phyloP scores from a whole-genome alignment of 2,888 invertebrate genomes.

The Phengaris alcon region DNA sequence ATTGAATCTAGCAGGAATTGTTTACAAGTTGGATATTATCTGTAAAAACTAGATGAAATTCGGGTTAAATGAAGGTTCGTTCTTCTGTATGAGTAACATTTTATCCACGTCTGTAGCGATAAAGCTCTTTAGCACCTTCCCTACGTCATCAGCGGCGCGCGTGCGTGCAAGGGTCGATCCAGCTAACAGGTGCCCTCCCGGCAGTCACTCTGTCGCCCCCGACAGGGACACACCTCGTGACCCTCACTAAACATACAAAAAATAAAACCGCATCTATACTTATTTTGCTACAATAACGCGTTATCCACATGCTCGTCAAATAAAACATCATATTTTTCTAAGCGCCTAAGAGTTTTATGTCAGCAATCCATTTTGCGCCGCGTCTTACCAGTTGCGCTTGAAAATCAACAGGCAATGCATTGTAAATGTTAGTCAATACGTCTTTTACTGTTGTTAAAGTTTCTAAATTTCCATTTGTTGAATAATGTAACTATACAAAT shows the following conservation, averaged over 20 bases:
- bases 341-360: conserved; percentile 46
- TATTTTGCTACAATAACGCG: conserved; percentile 55
- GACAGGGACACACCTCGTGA: conserved; percentile 45
- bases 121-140: conserved; percentile 50
- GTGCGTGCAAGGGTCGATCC: conserved; percentile 75
- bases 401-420: conserved; percentile 64
- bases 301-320: conserved; percentile 34
- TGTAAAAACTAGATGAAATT: too few species aligned
- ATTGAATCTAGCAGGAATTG: too few species aligned
- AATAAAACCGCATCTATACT: conserved; percentile 44
- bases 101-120: conserved; percentile 38
- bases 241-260: conserved; percentile 31
- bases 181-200: conserved; percentile 74
- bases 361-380: conserved; percentile 42
- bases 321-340: conserved; percentile 34
- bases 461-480: conserved; percentile 44
- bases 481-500: conserved; percentile 28
- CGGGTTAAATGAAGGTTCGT: too few species aligned
- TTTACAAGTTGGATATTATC: too few species aligned
- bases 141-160: conserved; percentile 75
- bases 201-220: conserved; percentile 62
- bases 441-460: conserved; percentile 44
- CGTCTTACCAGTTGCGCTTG: conserved; percentile 50
- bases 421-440: conserved; percentile 18
- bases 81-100: neutral